These are phyloP conservation scores for Zosterops lateralis DNA, from an alignment of 2,113 vertebrate genomes.

Conservation along the genomic window DNA sequence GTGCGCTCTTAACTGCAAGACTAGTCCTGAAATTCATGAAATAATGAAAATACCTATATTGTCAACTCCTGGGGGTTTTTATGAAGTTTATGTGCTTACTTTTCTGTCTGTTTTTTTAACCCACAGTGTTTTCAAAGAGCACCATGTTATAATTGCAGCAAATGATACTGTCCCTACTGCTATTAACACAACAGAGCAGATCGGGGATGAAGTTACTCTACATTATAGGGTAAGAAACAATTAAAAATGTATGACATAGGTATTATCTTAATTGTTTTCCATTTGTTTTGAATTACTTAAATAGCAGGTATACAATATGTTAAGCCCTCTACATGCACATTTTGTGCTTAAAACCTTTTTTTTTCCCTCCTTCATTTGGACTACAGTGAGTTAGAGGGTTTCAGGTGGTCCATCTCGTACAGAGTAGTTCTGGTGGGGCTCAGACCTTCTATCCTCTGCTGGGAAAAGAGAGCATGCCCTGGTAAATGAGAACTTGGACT, in stretches of 20 bases:
- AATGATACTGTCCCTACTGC: slow-evolving; percentile 76
- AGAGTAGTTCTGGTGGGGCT: neutral
- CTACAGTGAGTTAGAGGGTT: neutral
- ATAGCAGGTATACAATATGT: neutral
- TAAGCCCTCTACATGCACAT: neutral
- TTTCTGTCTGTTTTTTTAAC: neutral
- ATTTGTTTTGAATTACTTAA: neutral
- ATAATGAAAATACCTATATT: neutral
- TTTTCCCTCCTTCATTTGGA: neutral
- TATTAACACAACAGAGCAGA: slow-evolving; percentile 82
- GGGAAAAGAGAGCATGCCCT: neutral
- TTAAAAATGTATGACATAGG: neutral
- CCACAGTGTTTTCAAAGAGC: slow-evolving; percentile 63
- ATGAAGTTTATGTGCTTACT: neutral
- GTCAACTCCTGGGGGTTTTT: neutral
- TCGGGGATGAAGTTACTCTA: slow-evolving; percentile 87
- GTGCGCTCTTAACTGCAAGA: neutral
- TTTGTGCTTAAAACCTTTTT: neutral
- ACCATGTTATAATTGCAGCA: slow-evolving; percentile 81
- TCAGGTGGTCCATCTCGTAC: neutral
- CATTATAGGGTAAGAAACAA: slow-evolving; percentile 84
- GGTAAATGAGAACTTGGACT: neutral
- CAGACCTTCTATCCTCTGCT: neutral
- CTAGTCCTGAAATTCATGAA: neutral
- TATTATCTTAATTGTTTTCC: neutral